Percentiles rank a stretch among this genome's conserved stretches.
These are phyloP conservation scores for Hemiprocne comata DNA, from an alignment of 2,113 vertebrate genomes.

Conservation along the genomic window DNA sequence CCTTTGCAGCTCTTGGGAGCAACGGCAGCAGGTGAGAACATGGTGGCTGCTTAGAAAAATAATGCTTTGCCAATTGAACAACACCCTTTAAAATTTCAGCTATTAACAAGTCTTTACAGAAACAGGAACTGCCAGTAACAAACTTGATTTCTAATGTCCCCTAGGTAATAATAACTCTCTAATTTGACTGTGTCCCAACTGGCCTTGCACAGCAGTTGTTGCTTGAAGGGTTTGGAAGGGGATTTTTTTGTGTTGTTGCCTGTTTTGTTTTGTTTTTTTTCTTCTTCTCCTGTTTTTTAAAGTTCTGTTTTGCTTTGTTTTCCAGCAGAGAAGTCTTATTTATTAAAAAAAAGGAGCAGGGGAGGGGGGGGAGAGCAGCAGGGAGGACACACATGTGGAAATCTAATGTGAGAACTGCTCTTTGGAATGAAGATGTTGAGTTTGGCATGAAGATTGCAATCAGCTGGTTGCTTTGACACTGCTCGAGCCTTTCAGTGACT, in stretches of 20 bases:
- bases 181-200: constrained; percentile 75
- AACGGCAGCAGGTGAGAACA: constrained; percentile 63
- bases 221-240: constrained; percentile 41
- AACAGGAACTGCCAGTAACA: constrained; percentile 75
- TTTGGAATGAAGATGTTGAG: constrained; percentile 78
- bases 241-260: background rate
- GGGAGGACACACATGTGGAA: constrained; percentile 20
- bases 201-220: constrained; percentile 58
- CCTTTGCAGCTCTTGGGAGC: constrained; percentile 33
- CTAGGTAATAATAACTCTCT: constrained; percentile 78
- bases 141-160: constrained; percentile 76
- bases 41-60: constrained; percentile 72
- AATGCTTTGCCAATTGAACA: constrained; percentile 69
- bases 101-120: constrained; percentile 76
- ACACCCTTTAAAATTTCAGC: constrained; percentile 74
- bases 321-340: constrained; percentile 31
- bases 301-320: constrained; percentile 7
- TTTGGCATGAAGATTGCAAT: constrained; percentile 73
- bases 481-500: constrained; percentile 74
- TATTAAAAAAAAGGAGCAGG: background rate
- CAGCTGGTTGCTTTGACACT: constrained; percentile 75
- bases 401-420: constrained; percentile 66
- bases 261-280: background rate
- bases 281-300: background rate
- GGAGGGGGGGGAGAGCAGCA: background rate